Evolutionary conservation across 2,888 invertebrate species (phyloP), one percentile per base, ranked within the genome.

Genomic region (Mylabris sibirica): DNA sequence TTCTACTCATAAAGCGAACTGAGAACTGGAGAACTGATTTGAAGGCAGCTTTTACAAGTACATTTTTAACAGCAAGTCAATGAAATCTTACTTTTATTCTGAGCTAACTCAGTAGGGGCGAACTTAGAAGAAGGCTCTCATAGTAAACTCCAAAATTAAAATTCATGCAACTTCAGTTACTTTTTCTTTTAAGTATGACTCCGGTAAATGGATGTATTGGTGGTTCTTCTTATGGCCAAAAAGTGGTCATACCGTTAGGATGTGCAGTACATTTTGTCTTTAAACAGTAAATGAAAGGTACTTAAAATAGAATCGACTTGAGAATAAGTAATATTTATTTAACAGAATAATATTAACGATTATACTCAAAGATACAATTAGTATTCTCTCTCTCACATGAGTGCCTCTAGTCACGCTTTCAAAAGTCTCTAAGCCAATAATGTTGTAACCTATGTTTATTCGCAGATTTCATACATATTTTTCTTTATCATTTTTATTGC

Each of bases 361-460:
- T 61, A 35, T 41, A 38, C 35, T 61, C 34, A 61, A 61, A 61
- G 61, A 20, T 61, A 61, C 61, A 61, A 61, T 61, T 61, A 61
- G 61, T 34, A 24, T 61, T 38, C 61, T 38, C 61, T 38, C 61
- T 38, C 61, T 61, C 61, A 61, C 61, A 61, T 61, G 61, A 61
- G 14, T 41, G 61, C 38, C 57, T 38, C 61, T 22, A 35, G 61
- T 61, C 61, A 61, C 61, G 61, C 57, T 57, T 57, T 57, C 57
- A 57, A 57, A 57, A 57, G 11, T 49, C 49, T 57, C 57, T 24
- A 20, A 49, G 5, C 49, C 9, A 49, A 57, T 24, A 2, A 57
- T 57, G 57, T 57, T 57, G 57, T 8, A 57, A 57, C 11, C 3
- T 9, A 12, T 38, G 3, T 38, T 38, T 9, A 38, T 38, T 17